These are phyloP conservation scores for Zaprionus gabonicus DNA, from an alignment of 1,140 invertebrate genomes.

Conservation along the genomic window DNA sequence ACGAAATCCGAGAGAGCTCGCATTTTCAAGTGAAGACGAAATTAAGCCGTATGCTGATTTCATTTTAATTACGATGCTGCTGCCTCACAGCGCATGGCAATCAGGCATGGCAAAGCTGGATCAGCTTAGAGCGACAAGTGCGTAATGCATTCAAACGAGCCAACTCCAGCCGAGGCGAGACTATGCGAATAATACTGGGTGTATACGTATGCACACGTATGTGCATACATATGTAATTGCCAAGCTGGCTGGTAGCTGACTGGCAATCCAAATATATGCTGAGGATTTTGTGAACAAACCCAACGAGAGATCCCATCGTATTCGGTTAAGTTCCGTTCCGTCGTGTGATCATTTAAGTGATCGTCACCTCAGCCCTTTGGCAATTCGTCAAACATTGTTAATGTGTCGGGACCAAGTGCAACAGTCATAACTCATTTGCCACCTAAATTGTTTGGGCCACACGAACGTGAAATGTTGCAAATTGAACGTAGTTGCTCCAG, in stretches of 20 bases:
- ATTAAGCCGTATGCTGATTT: conserved; percentile 83
- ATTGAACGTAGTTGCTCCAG: conserved; percentile 53
- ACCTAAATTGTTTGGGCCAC: conserved; percentile 67
- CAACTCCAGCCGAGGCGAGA: conserved; percentile 11
- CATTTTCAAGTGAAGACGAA: conserved; percentile 49
- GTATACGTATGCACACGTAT: background rate
- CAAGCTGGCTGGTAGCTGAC: conserved; percentile 27
- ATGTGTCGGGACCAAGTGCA: conserved; percentile 78
- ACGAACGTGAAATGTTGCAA: conserved; percentile 73
- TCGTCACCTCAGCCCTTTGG: conserved; percentile 41
- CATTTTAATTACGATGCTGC: conserved; percentile 79
- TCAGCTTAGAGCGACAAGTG: conserved; percentile 81
- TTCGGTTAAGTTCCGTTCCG: background rate
- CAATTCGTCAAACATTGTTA: conserved; percentile 73
- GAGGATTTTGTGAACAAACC: background rate
- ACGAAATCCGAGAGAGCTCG: conserved; percentile 29
- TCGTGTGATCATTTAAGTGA: conserved; percentile 30
- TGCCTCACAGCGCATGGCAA: conserved; percentile 62
- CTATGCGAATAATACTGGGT: conserved; percentile 15
- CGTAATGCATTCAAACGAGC: conserved; percentile 77
- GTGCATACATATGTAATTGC: conserved; percentile 57
- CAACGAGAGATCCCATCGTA: conserved; percentile 8
- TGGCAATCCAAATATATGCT: conserved; percentile 65
- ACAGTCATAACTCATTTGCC: conserved; percentile 77
- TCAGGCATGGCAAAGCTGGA: conserved; percentile 80